Conservation (phyloP, 2,797 vertebrate species). For the Hippoglossus hippoglossus region DNA sequence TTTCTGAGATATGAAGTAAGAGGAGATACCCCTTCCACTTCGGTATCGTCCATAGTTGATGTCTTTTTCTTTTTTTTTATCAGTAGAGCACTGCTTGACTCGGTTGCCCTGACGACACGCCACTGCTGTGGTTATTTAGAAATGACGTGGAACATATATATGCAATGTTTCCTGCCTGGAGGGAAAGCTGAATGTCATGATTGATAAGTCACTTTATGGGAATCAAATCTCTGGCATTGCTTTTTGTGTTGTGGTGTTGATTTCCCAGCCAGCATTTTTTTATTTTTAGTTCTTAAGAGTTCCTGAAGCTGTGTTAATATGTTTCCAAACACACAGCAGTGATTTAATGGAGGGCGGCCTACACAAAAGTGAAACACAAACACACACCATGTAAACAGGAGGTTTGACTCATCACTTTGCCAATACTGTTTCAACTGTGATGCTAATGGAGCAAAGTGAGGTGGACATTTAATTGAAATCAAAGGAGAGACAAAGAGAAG, state of each 20-base stretch:
- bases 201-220: conserved; percentile 3
- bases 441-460: conserved; percentile 57
- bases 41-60: too few species aligned
- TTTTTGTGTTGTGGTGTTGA: conserved; percentile 23
- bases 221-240: conserved; percentile 15
- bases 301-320: conserved; percentile 12
- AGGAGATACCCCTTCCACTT: too few species aligned
- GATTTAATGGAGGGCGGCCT: background rate
- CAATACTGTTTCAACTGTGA: conserved; percentile 44
- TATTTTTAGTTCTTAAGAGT: background rate
- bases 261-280: conserved; percentile 12
- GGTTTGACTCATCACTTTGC: conserved; percentile 31
- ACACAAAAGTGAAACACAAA: background rate
- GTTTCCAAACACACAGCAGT: conserved; percentile 9
- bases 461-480: conserved; percentile 69
- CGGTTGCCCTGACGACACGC: too few species aligned
- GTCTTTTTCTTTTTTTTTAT: too few species aligned
- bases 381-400: background rate
- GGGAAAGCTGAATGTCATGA: conserved; percentile 13
- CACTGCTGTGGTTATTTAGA: conserved; percentile 3
- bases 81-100: too few species aligned
- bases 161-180: background rate
- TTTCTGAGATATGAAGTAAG: too few species aligned
- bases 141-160: conserved; percentile 10
- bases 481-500: conserved; percentile 53